These are phyloP conservation scores for Dendrolimus punctatus DNA, from an alignment of 1,140 invertebrate species.

Conservation along the genomic window DNA sequence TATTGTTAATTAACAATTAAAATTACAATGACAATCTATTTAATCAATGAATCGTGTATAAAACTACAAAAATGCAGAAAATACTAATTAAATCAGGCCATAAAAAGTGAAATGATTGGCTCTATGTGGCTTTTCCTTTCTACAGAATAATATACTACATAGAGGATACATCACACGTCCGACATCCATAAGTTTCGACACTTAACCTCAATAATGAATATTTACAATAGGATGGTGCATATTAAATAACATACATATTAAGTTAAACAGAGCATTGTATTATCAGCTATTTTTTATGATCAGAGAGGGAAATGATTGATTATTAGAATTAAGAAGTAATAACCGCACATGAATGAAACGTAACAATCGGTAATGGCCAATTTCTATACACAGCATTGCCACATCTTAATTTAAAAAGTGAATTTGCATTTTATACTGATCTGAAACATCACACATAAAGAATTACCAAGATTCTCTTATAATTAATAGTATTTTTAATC, in stretches of 20 bases:
- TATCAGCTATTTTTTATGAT: too few relatives aligned
- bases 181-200: slow-evolving; percentile 40
- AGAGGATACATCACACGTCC: slow-evolving; percentile 16
- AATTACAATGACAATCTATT: too few relatives aligned
- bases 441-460: slow-evolving; percentile 5
- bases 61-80: too few relatives aligned
- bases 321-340: slow-evolving; percentile 6
- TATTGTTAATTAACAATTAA: too few relatives aligned
- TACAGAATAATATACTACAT: slow-evolving; percentile 4
- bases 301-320: not conserved
- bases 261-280: too few relatives aligned
- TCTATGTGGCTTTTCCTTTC: slow-evolving; percentile 7
- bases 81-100: too few relatives aligned
- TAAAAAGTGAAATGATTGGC: not conserved
- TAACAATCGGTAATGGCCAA: slow-evolving; percentile 61
- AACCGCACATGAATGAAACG: slow-evolving; percentile 57
- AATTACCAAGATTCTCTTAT: slow-evolving; percentile 11
- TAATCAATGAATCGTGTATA: too few relatives aligned
- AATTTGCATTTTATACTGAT: slow-evolving; percentile 17
- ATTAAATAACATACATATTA: too few relatives aligned
- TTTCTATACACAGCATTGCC: slow-evolving; percentile 51
- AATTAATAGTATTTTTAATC: slow-evolving; percentile 24
- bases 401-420: slow-evolving; percentile 39
- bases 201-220: slow-evolving; percentile 63
- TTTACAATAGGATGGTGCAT: slow-evolving; percentile 26